These are phyloP conservation scores for Planococcus citri DNA, from an alignment of 1,140 invertebrate species.

Conservation along the genomic window DNA sequence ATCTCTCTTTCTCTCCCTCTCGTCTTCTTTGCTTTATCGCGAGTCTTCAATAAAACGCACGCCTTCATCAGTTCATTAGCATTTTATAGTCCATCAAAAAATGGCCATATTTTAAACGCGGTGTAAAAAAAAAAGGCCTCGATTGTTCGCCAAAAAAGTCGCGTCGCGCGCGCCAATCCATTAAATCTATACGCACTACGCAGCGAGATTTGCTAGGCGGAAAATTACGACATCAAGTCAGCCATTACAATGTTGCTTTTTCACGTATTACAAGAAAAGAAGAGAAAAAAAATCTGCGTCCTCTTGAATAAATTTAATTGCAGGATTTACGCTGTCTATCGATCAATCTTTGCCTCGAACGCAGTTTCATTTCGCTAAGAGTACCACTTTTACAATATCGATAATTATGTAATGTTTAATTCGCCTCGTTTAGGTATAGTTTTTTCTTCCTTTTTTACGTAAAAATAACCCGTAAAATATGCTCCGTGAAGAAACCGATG, in stretches of 20 bases:
- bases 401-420: too few relatives aligned
- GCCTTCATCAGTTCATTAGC: slow-evolving; percentile 2
- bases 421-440: too few relatives aligned
- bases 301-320: background rate
- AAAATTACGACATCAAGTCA: background rate
- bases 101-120: background rate
- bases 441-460: too few relatives aligned
- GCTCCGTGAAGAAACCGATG: too few relatives aligned
- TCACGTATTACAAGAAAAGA: too few relatives aligned
- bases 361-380: too few relatives aligned
- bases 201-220: background rate
- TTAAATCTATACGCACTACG: background rate
- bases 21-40: background rate
- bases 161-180: background rate
- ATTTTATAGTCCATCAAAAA: background rate
- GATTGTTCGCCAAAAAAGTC: background rate
- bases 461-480: too few relatives aligned
- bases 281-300: too few relatives aligned
- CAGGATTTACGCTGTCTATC: slow-evolving; percentile 1
- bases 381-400: too few relatives aligned
- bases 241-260: background rate
- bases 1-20: too few relatives aligned
- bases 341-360: background rate
- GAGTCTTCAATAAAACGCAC: background rate
- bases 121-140: background rate